Conservation (phyloP, 2,113 vertebrate genomes). For the Steatornis caripensis region DNA sequence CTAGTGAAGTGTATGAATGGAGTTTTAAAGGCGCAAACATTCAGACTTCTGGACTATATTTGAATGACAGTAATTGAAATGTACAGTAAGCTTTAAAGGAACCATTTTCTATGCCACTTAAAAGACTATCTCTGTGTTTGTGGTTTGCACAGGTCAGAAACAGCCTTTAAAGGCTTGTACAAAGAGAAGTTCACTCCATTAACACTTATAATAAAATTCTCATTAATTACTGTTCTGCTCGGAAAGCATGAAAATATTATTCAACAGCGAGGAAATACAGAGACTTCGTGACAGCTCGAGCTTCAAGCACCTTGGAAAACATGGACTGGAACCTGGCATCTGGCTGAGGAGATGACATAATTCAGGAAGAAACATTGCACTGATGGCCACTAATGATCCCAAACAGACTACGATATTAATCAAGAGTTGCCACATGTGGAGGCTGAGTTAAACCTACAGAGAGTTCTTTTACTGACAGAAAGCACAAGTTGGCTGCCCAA, state of each 20-base stretch:
- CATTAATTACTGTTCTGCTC: neutral
- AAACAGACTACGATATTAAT: neutral
- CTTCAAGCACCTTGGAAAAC: neutral
- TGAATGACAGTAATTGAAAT: neutral
- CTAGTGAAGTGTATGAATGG: neutral
- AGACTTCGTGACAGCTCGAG: neutral
- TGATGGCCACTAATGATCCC: neutral
- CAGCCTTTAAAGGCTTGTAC: neutral
- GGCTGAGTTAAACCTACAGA: neutral
- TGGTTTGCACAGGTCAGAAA: neutral
- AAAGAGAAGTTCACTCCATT: neutral
- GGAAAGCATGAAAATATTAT: neutral
- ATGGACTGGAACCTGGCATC: neutral
- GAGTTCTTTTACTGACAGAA: neutral
- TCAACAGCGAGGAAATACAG: neutral
- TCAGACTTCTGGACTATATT: neutral
- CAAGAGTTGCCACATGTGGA: neutral
- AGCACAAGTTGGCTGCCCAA: neutral
- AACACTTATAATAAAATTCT: neutral
- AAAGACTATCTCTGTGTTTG: neutral
- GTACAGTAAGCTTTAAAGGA: neutral
- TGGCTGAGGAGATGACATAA: neutral
- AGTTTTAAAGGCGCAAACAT: neutral
- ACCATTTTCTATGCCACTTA: neutral
- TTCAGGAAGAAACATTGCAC: neutral